Conservation (phyloP, 2,888 invertebrate genomes). For the Drosophila macrospina region DNA sequence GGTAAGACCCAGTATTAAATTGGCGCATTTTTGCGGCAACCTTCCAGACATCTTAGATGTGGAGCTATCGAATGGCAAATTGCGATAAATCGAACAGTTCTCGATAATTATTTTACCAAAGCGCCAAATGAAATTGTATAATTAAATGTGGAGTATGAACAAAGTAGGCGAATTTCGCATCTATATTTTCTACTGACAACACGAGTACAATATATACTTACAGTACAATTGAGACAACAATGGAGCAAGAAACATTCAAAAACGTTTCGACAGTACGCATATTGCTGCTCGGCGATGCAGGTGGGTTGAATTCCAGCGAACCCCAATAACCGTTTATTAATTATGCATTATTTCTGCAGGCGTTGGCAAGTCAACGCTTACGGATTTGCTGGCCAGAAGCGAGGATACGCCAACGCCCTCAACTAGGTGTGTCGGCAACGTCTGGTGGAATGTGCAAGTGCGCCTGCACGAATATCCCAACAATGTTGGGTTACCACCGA, state of each 20-base stretch:
- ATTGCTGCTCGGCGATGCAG: slow-evolving; percentile 60
- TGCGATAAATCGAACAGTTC: too few relatives aligned
- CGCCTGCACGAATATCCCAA: slow-evolving; percentile 65
- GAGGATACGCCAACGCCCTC: slow-evolving; percentile 53
- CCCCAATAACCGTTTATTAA: too few relatives aligned
- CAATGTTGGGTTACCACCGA: slow-evolving; percentile 35
- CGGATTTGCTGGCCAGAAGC: slow-evolving; percentile 58
- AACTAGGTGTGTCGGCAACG: slow-evolving; percentile 39
- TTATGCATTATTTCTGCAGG: slow-evolving; percentile 33
- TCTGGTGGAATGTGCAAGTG: slow-evolving; percentile 63
- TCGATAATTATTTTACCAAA: neutral
- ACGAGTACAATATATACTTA: slow-evolving; percentile 1
- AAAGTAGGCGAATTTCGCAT: slow-evolving; percentile 16
- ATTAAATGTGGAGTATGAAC: slow-evolving; percentile 2
- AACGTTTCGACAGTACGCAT: slow-evolving; percentile 62
- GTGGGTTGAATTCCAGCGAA: slow-evolving; percentile 12
- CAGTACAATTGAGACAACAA: slow-evolving; percentile 13
- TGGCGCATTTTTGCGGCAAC: neutral
- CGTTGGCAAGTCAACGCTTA: slow-evolving; percentile 61
- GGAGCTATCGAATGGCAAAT: slow-evolving; percentile 1
- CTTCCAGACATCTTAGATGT: neutral
- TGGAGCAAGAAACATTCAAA: slow-evolving; percentile 31
- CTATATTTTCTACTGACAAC: slow-evolving; percentile 11
- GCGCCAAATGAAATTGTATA: slow-evolving; percentile 19
- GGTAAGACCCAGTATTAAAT: too few relatives aligned